Base-by-base conservation (phyloP, 2,888 invertebrate species). In the Amphipoea oculea region DNA sequence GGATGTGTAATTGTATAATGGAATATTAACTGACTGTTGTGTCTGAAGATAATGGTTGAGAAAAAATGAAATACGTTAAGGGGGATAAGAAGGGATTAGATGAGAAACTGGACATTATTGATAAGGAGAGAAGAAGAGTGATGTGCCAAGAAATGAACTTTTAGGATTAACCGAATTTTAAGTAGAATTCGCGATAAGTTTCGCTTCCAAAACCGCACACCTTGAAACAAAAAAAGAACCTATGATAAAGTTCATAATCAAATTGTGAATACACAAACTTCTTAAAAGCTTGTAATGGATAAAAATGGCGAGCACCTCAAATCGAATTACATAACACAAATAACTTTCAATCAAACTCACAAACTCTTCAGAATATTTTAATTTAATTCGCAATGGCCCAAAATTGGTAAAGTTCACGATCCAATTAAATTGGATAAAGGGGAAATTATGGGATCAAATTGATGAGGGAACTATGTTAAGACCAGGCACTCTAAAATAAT, bases 351-450 rank as follows among this genome's bases (percentile, higher is more conserved):
- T 87, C 81, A 79, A 86, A 83, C 82, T 82, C 57, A 36, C 74
- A 65, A 84, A 80, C 75, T 87, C 79, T 83, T 84, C 72, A 75
- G 76, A 86, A 86, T 83, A 89, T 89, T 90, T 90, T 88, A 88
- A 90, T 90, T 89, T 88, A 81, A 89, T 90, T 88, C 70, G 14
- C 29, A 23, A 74, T 78, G 51, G 74, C 45, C 65, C 62, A 29
- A 76, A 83, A 90, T 88, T 84, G 86, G 67, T 54, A 82, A 89
- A 89, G 88, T 89, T 89, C 82, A 79, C 60, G 74, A 86, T 81
- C 83, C 84, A 90, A 89, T 89, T 90, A 85, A 67, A 71, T 54
- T 23, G 83, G 78, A 89, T 88, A 84, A 88, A 89, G 81, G 81
- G 78, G 51, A 82, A 81, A 85, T 89, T 81, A 84, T 79, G 51